phyloP scores from a whole-genome alignment of 2,888 invertebrate species.

The Cryptophagus acutangulus region DNA sequence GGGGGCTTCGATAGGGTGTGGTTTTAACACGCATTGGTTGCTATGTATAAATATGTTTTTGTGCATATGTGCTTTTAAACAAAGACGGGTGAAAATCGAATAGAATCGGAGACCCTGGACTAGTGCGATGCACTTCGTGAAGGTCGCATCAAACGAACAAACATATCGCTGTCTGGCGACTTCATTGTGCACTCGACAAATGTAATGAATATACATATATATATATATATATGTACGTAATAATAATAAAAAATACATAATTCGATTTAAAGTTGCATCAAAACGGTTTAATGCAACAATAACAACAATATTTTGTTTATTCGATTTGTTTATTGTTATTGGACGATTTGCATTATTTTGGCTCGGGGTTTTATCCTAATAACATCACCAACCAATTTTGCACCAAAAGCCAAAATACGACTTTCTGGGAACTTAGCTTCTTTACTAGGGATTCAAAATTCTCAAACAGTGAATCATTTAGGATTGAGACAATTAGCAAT shows the following conservation, averaged over 20 bases:
- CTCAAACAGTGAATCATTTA: no score
- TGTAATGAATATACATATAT: conserved; percentile 3
- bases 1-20: conserved; percentile 5
- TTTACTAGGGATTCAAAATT: no score
- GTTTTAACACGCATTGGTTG: conserved; percentile 3
- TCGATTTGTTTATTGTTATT: no score
- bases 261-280: conserved; percentile 1
- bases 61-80: conserved; percentile 28
- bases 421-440: no score
- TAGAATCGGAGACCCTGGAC: conserved; percentile 45
- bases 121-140: conserved; percentile 48
- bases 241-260: background rate
- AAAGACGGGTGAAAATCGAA: conserved; percentile 40
- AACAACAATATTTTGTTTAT: no score
- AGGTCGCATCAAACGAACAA: conserved; percentile 47
- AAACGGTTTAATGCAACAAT: no score
- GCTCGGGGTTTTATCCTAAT: no score
- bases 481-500: no score
- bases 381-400: no score
- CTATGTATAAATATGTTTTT: conserved; percentile 7
- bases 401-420: no score
- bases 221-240: no score
- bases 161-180: conserved; percentile 43
- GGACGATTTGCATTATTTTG: no score
- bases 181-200: conserved; percentile 20